phyloP scores from a whole-genome alignment of 2,888 invertebrate species.

The Leptinotarsa rubiginosa region DNA sequence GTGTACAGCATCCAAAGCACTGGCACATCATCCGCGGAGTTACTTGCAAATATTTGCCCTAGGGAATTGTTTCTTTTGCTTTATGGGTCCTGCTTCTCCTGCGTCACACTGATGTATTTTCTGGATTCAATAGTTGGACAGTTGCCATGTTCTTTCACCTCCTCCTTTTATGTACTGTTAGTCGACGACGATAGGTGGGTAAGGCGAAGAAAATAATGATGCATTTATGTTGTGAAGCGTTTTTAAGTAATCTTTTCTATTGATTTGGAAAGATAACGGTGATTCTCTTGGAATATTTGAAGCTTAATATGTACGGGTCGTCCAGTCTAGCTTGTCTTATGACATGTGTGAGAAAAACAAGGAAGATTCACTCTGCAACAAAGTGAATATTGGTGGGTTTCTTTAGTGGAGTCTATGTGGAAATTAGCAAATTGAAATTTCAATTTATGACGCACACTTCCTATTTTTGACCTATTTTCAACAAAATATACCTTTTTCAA shows the following conservation, averaged over 20 bases:
- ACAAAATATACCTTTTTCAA: no score
- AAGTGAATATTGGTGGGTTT: no score
- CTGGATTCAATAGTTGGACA: conserved; percentile 13
- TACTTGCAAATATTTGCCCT: conserved; percentile 31
- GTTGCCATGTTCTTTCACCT: conserved; percentile 20
- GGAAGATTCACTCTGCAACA: no score
- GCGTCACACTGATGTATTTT: neutral
- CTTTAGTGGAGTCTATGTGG: no score
- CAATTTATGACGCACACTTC: no score
- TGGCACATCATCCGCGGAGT: conserved; percentile 28
- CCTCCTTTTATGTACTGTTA: conserved; percentile 15
- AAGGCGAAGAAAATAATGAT: neutral
- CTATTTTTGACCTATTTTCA: no score
- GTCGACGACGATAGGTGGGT: neutral
- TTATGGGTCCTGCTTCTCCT: conserved; percentile 9
- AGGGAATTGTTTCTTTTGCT: conserved; percentile 32
- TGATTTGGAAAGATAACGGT: no score
- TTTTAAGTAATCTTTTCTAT: neutral
- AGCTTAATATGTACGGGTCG: no score
- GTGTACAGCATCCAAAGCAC: conserved; percentile 29
- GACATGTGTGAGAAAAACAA: no score
- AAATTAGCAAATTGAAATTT: no score
- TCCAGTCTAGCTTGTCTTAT: no score
- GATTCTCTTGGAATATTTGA: no score
- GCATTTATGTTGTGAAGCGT: neutral